These are phyloP conservation scores for Oncopeltus fasciatus DNA, from an alignment of 1,140 invertebrate genomes.

Conservation along the genomic window DNA sequence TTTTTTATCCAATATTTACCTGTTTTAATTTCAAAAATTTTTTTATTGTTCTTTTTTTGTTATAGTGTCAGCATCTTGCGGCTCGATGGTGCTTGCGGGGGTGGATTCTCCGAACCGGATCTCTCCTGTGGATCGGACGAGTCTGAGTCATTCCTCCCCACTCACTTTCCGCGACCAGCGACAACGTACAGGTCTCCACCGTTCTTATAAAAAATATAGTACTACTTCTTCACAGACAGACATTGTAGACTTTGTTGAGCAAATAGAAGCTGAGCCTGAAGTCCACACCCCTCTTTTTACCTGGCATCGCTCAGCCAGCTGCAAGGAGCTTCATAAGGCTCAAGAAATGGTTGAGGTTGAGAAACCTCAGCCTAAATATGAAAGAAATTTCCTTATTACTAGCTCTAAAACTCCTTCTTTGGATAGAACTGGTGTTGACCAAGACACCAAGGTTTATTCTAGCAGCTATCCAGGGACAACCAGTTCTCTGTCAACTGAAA, in stretches of 20 bases:
- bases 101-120: conserved; percentile 28
- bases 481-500: conserved; percentile 41
- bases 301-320: conserved; percentile 63
- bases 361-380: conserved; percentile 11
- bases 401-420: conserved; percentile 25
- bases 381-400: conserved; percentile 26
- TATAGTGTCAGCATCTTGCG: conserved; percentile 40
- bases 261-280: conserved; percentile 25
- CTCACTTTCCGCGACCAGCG: conserved; percentile 16
- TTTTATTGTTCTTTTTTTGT: no score
- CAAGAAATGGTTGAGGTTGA: conserved; percentile 9
- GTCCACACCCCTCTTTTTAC: conserved; percentile 33
- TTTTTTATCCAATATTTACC: no score
- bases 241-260: conserved; percentile 28
- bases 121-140: conserved; percentile 22
- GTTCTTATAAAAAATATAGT: conserved; percentile 20
- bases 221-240: conserved; percentile 25
- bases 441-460: conserved; percentile 51
- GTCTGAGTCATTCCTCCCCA: conserved; percentile 15
- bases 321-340: conserved; percentile 30
- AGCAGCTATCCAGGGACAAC: conserved; percentile 71
- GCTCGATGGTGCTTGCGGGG: conserved; percentile 33
- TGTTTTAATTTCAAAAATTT: no score
- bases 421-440: conserved; percentile 21
- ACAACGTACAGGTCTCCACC: conserved; percentile 20